Evolutionary conservation across 2,113 vertebrate genomes (phyloP), one percentile per base, ranked within the genome.

Genomic region (Tylochromis polylepis): DNA sequence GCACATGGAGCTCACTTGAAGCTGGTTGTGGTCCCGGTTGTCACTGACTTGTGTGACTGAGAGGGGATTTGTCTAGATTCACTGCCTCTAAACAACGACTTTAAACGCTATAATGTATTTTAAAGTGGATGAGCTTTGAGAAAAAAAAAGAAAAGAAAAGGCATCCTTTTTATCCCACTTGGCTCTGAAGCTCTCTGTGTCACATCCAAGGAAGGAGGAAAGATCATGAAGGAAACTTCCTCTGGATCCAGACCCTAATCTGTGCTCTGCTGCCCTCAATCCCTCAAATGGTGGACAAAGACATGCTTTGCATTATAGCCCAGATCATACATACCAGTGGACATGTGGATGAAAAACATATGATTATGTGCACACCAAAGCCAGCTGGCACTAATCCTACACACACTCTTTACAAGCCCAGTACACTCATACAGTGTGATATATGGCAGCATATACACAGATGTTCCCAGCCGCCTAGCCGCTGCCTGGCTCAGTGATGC

Each of bases 171-270:
- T 90, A 86, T 88, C 62, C 62, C 8, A 27, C 49, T 72, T 84
- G 84, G 70, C 85, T 55, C 9, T 31, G 29, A 31, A 75, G 80
- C 65, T 65, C 82, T 53, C 41, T 29, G 51, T 10, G 72, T 82
- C 84, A 81, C 75, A 87, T 83, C 84, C 77, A 55, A 75, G 53
- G 67, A 84, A 79, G 75, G 27, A 41, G 81, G 79, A 62, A 82
- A 87, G 59, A 53, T 36, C 24, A 56, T 59, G 49, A 65, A 56
- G 75, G 81, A 79, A 90, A 92, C 84, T 82, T 93, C 87, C 85
- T 65, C 34, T 85, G 57, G 84, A 88, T 89, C 89, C n/a, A 79
- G 78, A 91, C 82, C 67, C 62, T 95, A 94, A 96, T 96, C 94
- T 88, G 38, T 81, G 82, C 56, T 80, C 87, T 83, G 24, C 38